These are phyloP conservation scores for Anagrus nilaparvatae DNA, from an alignment of 1,140 invertebrate genomes.

Conservation along the genomic window DNA sequence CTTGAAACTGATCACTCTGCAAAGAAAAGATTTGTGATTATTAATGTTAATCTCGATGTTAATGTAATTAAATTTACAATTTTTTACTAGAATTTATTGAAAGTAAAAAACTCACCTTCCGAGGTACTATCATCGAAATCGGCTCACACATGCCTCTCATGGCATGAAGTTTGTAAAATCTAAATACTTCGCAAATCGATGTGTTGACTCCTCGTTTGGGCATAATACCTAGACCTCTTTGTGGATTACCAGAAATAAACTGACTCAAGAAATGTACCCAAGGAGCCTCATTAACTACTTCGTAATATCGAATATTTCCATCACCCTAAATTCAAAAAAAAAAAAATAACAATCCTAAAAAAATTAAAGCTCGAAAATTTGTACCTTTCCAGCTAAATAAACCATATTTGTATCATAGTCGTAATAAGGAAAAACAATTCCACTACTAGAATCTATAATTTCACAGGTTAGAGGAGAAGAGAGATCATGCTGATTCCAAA, in stretches of 20 bases:
- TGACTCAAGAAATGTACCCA: constrained; percentile 85
- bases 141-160: constrained; percentile 79
- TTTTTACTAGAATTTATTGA: constrained; percentile 5
- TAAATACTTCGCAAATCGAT: constrained; percentile 71
- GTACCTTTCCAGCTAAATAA: constrained; percentile 69
- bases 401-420: constrained; percentile 87
- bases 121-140: constrained; percentile 88
- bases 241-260: constrained; percentile 82
- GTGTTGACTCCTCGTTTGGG: constrained; percentile 85
- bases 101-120: constrained; percentile 50
- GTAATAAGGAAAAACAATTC: constrained; percentile 86
- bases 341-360: not conserved
- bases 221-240: constrained; percentile 84
- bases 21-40: constrained; percentile 22
- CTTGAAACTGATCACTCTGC: constrained; percentile 67
- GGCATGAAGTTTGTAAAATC: constrained; percentile 89
- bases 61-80: constrained; percentile 5
- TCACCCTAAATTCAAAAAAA: constrained; percentile 55
- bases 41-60: not conserved
- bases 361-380: constrained; percentile 8
- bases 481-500: constrained; percentile 80
- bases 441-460: constrained; percentile 84
- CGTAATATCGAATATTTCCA: constrained; percentile 91
- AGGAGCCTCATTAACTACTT: constrained; percentile 74
- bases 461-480: constrained; percentile 64